Conservation (phyloP, 2,113 vertebrate genomes). For the Riparia riparia region DNA sequence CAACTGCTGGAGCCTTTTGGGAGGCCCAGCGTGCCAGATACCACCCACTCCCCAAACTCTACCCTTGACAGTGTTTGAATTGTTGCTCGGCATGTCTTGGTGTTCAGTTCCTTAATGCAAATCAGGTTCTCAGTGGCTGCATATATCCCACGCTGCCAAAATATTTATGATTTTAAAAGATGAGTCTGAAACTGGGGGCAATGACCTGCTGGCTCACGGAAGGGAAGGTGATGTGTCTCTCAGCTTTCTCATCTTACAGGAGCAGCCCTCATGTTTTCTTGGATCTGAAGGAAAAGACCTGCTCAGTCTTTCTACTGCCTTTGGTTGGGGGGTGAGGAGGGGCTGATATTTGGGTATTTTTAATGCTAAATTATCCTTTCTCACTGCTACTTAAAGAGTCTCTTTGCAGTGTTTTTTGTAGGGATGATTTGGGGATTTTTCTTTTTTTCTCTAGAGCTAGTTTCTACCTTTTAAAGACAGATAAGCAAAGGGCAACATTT, state of each 20-base stretch:
- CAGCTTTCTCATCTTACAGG: not conserved
- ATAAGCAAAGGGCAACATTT: not conserved
- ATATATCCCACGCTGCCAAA: not conserved
- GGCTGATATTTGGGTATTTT: not conserved
- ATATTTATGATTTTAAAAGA: not conserved
- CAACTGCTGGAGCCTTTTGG: not conserved
- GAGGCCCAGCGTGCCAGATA: not conserved
- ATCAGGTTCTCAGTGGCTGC: not conserved
- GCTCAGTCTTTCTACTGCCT: not conserved
- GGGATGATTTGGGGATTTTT: not conserved
- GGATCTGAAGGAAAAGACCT: not conserved
- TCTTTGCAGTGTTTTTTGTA: not conserved
- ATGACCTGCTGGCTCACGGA: not conserved
- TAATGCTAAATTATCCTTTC: not conserved
- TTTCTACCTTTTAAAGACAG: not conserved
- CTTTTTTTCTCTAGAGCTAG: not conserved
- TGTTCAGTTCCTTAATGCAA: not conserved
- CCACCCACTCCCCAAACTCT: not conserved
- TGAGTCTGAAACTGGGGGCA: not conserved
- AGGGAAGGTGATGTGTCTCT: not conserved
- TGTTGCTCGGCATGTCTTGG: not conserved
- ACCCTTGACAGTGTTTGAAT: not conserved
- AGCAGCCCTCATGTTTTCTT: rapidly evolving
- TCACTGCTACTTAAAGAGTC: not conserved
- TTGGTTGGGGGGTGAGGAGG: no score